Conservation (phyloP, 1,140 invertebrate genomes). For the Pissodes strobi region DNA sequence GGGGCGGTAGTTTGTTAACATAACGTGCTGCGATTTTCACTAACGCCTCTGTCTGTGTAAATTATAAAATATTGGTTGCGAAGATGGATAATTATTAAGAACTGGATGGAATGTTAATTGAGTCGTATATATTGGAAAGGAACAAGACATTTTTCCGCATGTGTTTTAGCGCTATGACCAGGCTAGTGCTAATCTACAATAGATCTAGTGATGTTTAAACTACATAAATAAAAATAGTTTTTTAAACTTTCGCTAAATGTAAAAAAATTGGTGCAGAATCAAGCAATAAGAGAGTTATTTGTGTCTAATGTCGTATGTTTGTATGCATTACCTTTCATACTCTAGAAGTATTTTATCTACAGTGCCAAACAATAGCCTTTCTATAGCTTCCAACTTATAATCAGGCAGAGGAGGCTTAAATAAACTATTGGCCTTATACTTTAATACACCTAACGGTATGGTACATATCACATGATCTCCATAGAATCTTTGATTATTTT, state of each 20-base stretch:
- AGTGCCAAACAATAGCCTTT: conserved; percentile 84
- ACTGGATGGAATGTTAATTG: too few species aligned
- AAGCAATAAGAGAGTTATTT: too few species aligned
- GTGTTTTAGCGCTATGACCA: too few species aligned
- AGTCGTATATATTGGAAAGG: too few species aligned
- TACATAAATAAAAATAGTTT: not conserved
- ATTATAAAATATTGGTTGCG: too few species aligned
- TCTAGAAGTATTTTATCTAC: conserved; percentile 94
- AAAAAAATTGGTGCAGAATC: not conserved
- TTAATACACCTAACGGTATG: conserved; percentile 89
- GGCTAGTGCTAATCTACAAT: too few species aligned
- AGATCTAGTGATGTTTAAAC: not conserved
- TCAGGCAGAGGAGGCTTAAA: conserved; percentile 85
- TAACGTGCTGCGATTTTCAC: too few species aligned
- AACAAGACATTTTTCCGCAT: too few species aligned
- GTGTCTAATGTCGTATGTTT: too few species aligned
- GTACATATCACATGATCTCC: conserved; percentile 90
- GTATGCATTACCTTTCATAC: conserved; percentile 69
- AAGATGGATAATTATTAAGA: too few species aligned
- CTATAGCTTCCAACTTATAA: conserved; percentile 82
- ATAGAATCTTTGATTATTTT: conserved; percentile 75
- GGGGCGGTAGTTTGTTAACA: too few species aligned
- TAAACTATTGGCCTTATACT: conserved; percentile 72
- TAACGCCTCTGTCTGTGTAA: too few species aligned
- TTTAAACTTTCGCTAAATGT: not conserved